phyloP scores from a whole-genome alignment of 2,113 vertebrate species.

The Bolborhynchus lineola region DNA sequence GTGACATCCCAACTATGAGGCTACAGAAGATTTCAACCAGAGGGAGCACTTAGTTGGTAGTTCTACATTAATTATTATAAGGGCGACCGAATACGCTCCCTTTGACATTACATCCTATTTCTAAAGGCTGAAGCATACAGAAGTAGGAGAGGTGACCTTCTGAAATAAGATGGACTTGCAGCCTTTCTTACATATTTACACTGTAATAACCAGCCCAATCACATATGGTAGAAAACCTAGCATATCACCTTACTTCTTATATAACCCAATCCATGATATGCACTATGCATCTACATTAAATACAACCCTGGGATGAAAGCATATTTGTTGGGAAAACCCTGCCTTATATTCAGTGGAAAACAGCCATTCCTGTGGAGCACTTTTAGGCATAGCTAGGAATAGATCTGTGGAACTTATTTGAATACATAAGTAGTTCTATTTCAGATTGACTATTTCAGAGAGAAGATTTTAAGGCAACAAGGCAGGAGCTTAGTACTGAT shows the following conservation, averaged over 20 bases:
- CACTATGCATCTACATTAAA: not conserved
- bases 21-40: not conserved
- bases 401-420: not conserved
- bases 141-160: not conserved
- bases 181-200: not conserved
- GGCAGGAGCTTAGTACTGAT: not conserved
- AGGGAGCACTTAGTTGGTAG: not conserved
- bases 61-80: not conserved
- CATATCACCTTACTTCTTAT: not conserved
- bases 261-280: not conserved
- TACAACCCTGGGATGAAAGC: not conserved
- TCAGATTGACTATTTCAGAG: not conserved
- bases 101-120: not conserved
- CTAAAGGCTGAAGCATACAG: not conserved
- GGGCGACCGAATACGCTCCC: not conserved
- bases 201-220: not conserved
- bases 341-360: not conserved
- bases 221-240: fast-evolving
- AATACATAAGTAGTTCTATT: not conserved
- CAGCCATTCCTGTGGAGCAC: not conserved
- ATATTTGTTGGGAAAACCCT: not conserved
- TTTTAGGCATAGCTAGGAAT: not conserved
- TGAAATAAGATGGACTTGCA: not conserved
- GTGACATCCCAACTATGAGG: not conserved
- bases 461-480: not conserved